Conservation (phyloP, 2,888 invertebrate species). For the Cosmia trapezina region DNA sequence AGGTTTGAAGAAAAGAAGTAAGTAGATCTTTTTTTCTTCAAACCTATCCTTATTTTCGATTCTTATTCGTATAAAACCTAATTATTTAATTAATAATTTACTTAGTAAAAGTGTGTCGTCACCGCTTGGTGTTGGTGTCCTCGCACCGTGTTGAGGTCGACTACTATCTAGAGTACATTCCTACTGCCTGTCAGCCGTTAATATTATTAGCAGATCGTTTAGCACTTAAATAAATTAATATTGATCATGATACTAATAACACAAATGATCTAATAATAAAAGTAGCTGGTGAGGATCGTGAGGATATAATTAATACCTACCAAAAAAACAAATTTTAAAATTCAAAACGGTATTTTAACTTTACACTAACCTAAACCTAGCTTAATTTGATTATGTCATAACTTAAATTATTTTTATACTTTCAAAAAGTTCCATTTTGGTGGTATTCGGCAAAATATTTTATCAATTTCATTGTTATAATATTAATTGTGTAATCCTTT, state of each 20-base stretch:
- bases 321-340: not conserved
- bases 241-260: slow-evolving; percentile 25
- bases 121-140: slow-evolving; percentile 79
- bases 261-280: slow-evolving; percentile 32
- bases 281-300: slow-evolving; percentile 1
- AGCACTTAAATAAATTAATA: slow-evolving; percentile 29
- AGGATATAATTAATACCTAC: not conserved
- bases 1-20: too few species aligned
- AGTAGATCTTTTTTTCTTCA: too few species aligned
- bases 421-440: slow-evolving; percentile 1
- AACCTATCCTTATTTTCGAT: not conserved
- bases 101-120: slow-evolving; percentile 78
- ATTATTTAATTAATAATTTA: slow-evolving; percentile 24
- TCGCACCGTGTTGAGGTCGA: slow-evolving; percentile 84
- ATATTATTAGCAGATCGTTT: slow-evolving; percentile 46
- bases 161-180: slow-evolving; percentile 85
- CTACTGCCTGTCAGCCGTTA: slow-evolving; percentile 52
- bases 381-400: not conserved
- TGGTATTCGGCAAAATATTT: slow-evolving; percentile 24
- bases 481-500: not conserved
- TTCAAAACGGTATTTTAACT: not conserved
- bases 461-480: slow-evolving; percentile 21
- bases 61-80: not conserved
- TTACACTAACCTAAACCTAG: not conserved
- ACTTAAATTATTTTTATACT: too few species aligned